Percentiles rank a stretch among this genome's conserved stretches.
Conservation (phyloP, 2,888 invertebrate species). For the Sinhomidia bicolor region DNA sequence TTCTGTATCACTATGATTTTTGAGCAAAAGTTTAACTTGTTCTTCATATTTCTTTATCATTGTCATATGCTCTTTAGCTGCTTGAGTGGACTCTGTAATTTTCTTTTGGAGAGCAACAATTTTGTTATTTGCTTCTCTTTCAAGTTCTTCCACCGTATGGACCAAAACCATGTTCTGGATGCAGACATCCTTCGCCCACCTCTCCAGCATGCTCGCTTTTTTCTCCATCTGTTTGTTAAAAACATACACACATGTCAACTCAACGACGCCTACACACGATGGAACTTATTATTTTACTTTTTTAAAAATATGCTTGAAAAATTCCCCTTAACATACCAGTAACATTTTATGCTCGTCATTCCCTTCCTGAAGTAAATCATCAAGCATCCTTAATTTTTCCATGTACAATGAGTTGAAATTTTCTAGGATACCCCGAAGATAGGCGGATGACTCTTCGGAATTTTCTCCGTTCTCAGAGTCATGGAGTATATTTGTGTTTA, state of each 20-base stretch:
- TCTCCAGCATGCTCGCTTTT: slow-evolving; percentile 76
- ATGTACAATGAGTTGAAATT: slow-evolving; percentile 72
- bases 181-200: slow-evolving; percentile 79
- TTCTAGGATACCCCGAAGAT: slow-evolving; percentile 60
- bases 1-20: slow-evolving; percentile 69
- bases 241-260: too few species aligned
- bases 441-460: slow-evolving; percentile 51
- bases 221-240: slow-evolving; percentile 75
- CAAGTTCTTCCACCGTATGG: slow-evolving; percentile 86
- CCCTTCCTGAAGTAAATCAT: slow-evolving; percentile 61
- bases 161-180: slow-evolving; percentile 87
- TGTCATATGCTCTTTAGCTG: slow-evolving; percentile 78
- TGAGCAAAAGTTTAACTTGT: slow-evolving; percentile 75
- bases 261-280: too few species aligned
- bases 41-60: slow-evolving; percentile 79
- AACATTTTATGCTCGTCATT: slow-evolving; percentile 55
- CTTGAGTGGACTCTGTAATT: slow-evolving; percentile 83
- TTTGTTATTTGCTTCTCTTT: slow-evolving; percentile 85
- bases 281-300: too few species aligned
- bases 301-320: slow-evolving; percentile 18
- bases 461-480: neutral
- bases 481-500: neutral
- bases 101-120: slow-evolving; percentile 84
- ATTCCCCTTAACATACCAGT: slow-evolving; percentile 36
- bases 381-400: slow-evolving; percentile 72